These are phyloP conservation scores for Microctenopoma stevenorrisi DNA, from an alignment of 2,797 vertebrate species.

Conservation along the genomic window DNA sequence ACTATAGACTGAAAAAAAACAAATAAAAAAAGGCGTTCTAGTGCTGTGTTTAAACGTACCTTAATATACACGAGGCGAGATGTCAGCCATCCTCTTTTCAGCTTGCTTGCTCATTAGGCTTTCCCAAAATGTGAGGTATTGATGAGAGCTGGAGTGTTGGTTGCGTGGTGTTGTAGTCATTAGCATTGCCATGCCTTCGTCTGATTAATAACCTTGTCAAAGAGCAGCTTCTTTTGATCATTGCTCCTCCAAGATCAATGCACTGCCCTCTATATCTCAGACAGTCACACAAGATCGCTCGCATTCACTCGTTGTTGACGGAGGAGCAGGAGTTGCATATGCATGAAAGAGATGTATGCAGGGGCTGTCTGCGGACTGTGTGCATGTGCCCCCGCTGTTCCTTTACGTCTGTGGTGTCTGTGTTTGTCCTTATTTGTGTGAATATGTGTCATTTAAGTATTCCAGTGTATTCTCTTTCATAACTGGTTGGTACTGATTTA, in stretches of 20 bases:
- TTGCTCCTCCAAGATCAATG: slow-evolving; percentile 57
- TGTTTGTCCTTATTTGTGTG: not conserved
- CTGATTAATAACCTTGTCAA: slow-evolving; percentile 70
- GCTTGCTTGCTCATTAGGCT: slow-evolving; percentile 32
- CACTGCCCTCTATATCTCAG: slow-evolving; percentile 52
- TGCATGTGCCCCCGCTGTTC: not conserved
- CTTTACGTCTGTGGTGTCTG: not conserved
- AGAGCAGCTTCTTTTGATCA: slow-evolving; percentile 65
- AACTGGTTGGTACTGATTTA: slow-evolving; percentile 35
- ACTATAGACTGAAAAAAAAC: not conserved
- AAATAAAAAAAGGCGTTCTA: not conserved
- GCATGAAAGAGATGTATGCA: not conserved
- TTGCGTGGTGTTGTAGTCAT: slow-evolving; percentile 55
- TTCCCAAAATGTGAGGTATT: slow-evolving; percentile 34
- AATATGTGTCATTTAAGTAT: slow-evolving; percentile 10
- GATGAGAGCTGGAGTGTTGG: slow-evolving; percentile 44
- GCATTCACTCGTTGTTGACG: slow-evolving; percentile 9
- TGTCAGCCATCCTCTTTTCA: slow-evolving; percentile 6
- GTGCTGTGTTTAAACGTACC: not conserved
- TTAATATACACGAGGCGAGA: slow-evolving; percentile 7
- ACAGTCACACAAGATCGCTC: slow-evolving; percentile 49
- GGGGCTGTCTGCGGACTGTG: not conserved
- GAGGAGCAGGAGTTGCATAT: slow-evolving; percentile 1
- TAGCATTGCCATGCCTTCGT: slow-evolving; percentile 47
- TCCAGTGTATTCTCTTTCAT: slow-evolving; percentile 1